Conservation (phyloP, 2,888 invertebrate genomes). For the Liposcelis brunnea region DNA sequence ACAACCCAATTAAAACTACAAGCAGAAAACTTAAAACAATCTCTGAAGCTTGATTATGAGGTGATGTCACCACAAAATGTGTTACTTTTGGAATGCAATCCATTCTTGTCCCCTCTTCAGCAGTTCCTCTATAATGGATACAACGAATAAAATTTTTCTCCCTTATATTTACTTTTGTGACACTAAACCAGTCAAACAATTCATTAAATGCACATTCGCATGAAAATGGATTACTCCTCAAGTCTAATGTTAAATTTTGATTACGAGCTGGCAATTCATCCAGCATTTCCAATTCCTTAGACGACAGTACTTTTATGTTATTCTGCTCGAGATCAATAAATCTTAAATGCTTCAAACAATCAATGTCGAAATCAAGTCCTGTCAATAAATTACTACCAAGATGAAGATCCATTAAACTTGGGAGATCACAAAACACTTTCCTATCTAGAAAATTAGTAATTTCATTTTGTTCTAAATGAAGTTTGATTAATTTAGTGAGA, state of each 20-base stretch:
- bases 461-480: slow-evolving; percentile 61
- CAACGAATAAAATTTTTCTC: slow-evolving; percentile 39
- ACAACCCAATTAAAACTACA: slow-evolving; percentile 34
- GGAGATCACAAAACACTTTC: slow-evolving; percentile 51
- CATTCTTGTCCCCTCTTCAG: slow-evolving; percentile 16
- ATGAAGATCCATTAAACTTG: slow-evolving; percentile 45
- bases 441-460: slow-evolving; percentile 45
- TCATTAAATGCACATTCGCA: slow-evolving; percentile 42
- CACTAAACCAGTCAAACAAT: slow-evolving; percentile 43
- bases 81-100: background rate
- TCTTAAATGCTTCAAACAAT: slow-evolving; percentile 43
- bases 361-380: slow-evolving; percentile 44
- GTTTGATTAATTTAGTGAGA: slow-evolving; percentile 42
- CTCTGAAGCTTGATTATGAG: background rate
- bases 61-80: slow-evolving; percentile 6
- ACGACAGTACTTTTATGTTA: slow-evolving; percentile 37
- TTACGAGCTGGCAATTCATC: slow-evolving; percentile 36
- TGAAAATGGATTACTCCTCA: slow-evolving; percentile 47
- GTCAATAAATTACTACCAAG: slow-evolving; percentile 47
- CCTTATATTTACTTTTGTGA: slow-evolving; percentile 40
- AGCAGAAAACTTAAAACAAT: slow-evolving; percentile 31
- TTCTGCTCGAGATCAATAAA: slow-evolving; percentile 53
- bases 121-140: slow-evolving; percentile 12
- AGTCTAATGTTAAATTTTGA: slow-evolving; percentile 37
- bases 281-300: slow-evolving; percentile 36